Base-by-base conservation (phyloP, 2,113 vertebrate species). In the Myrmophylax atrothorax region DNA sequence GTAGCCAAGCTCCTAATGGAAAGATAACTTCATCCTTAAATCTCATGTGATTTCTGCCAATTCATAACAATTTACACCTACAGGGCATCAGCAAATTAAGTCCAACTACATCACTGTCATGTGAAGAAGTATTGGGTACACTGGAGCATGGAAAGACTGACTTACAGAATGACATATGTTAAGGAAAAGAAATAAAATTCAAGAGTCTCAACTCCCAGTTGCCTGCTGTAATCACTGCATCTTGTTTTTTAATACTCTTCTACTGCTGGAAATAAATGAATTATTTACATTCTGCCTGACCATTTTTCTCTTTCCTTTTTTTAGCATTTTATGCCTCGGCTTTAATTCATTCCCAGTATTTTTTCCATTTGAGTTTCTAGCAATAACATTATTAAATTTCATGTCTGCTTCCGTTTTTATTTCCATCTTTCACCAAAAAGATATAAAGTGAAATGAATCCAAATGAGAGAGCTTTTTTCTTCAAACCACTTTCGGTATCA, bases 351-450 rank as follows among this genome's bases (percentile, higher is more conserved):
- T 93, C 76, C 92, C 50, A 63, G 78, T 96, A 74, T 84, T 92
- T 94, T 94, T 91, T 95, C 90, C 92, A 93, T 95, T 95, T 95
- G 79, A 90, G 89, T 97, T 93, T 89, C 92, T 95, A 95, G 89
- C 90, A 97, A 94, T 96, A 96, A 95, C 95, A 94, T 97, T 96
- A 97, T 97, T 96, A 96, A 97, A 97, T 97, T 95, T 96, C 96
- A 89, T 93, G 95, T 96, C 96, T 94, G 94, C 89, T 97, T 96
- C 96, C 94, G 84, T 96, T 97, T 97, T 97, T 96, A 96, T 96
- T 96, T 96, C 97, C 95, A 97, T 97, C 96, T 97, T 97, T 97
- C 95, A 96, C 94, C 92, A 96, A 97, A 96, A 96, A 97, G 93
- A 95, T 95, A 96, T 97, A 94, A 96, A 97, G 84, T 95, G 91